Evolutionary conservation across 2,888 invertebrate genomes (phyloP).

Genomic region (Rhagonycha lutea): DNA sequence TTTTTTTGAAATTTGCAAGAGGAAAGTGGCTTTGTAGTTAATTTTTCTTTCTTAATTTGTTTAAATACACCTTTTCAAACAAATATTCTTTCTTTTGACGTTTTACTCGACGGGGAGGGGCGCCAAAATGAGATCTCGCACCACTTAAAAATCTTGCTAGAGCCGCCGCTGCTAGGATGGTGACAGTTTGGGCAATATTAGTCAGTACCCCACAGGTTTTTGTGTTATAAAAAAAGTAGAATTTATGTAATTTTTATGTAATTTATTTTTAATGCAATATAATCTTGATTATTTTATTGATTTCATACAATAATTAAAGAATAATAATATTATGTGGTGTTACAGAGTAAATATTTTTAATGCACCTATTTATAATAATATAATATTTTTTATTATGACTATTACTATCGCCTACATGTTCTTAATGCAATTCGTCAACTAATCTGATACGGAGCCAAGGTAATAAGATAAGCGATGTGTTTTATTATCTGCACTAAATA

Average conservation of each 20-base stretch:
- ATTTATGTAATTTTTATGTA: background rate
- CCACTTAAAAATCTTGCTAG: too few species aligned
- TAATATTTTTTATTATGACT: background rate
- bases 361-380: background rate
- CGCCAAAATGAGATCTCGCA: too few species aligned
- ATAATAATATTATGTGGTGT: background rate
- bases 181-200: too few species aligned
- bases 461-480: background rate
- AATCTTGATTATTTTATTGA: background rate
- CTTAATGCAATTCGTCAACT: background rate
- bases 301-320: background rate
- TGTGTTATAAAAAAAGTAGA: background rate
- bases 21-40: too few species aligned
- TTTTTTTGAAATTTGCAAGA: too few species aligned
- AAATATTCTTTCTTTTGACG: too few species aligned
- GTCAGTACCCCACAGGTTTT: too few species aligned
- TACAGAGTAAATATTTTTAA: background rate
- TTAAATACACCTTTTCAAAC: too few species aligned
- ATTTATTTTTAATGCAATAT: background rate
- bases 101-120: too few species aligned
- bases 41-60: too few species aligned
- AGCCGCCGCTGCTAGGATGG: constrained; percentile 37
- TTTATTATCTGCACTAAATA: background rate
- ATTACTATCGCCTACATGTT: background rate
- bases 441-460: constrained; percentile 6